Evolutionary conservation across 2,113 vertebrate species (phyloP).

Genomic region (Bolborhynchus lineola): DNA sequence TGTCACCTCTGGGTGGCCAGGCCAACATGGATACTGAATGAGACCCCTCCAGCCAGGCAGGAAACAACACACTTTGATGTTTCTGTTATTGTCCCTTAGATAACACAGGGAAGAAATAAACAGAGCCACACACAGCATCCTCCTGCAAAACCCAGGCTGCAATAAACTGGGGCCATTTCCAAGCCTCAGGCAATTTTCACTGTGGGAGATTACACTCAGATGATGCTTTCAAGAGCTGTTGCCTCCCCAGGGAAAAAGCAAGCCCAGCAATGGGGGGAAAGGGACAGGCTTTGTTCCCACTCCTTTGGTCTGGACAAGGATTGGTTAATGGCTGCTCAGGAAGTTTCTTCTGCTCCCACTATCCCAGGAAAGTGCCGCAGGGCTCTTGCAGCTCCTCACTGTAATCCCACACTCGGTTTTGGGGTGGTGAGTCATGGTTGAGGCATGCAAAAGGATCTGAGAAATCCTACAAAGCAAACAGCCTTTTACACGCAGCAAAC

Average conservation of each 20-base stretch:
- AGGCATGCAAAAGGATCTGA: slow-evolving; percentile 23
- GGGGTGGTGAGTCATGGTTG: not conserved
- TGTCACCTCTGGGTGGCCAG: not conserved
- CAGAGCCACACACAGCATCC: not conserved
- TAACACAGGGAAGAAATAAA: not conserved
- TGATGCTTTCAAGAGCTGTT: not conserved
- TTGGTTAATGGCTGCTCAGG: not conserved
- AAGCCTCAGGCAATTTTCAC: not conserved
- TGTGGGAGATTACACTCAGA: not conserved
- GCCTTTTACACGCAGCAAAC: not conserved
- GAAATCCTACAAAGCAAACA: slow-evolving; percentile 14
- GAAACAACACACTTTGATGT: not conserved
- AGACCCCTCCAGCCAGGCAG: not conserved
- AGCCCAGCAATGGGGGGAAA: not conserved
- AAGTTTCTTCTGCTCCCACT: not conserved
- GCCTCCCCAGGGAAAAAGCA: not conserved
- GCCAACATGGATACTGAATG: rapidly evolving
- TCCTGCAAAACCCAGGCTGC: not conserved
- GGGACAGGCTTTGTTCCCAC: not conserved
- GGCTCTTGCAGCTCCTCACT: not conserved
- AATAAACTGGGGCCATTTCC: not conserved
- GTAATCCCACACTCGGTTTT: not conserved
- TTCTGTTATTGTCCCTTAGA: not conserved
- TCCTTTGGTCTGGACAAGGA: not conserved
- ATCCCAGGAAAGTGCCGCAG: not conserved